A percentile compares a stretch with the other conserved stretches of the same genome.
These are phyloP conservation scores for Meiosimyza platycephala DNA, from an alignment of 2,888 invertebrate genomes.

Conservation along the genomic window DNA sequence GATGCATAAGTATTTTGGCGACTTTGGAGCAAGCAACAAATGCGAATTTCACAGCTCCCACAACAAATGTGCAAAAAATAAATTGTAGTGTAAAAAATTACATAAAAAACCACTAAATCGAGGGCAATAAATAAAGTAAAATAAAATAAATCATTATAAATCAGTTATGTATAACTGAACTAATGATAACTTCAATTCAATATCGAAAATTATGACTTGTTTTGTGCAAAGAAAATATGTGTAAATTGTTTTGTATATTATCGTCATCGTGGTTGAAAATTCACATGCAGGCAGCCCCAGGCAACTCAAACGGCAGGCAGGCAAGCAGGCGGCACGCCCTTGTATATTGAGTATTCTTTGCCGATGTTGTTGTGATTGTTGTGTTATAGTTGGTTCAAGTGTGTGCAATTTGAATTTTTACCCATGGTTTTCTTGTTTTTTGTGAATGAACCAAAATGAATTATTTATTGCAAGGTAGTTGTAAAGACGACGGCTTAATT, in stretches of 20 bases:
- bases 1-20: conserved; percentile 43
- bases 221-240: conserved; percentile 1
- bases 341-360: conserved; percentile 17
- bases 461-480: too few relatives aligned
- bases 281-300: conserved; percentile 1
- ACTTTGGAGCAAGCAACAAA: conserved; percentile 51
- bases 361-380: neutral
- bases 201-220: neutral
- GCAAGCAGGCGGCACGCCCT: conserved; percentile 31
- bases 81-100: neutral
- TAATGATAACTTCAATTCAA: neutral
- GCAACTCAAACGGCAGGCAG: neutral
- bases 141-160: neutral
- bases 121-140: neutral
- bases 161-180: neutral
- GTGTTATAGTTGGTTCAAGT: neutral
- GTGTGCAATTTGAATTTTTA: conserved; percentile 19
- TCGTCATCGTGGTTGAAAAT: conserved; percentile 23
- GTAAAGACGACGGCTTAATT: too few relatives aligned
- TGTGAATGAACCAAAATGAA: neutral
- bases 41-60: neutral
- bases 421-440: neutral
- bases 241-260: conserved; percentile 1
- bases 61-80: neutral
- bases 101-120: neutral